Base-by-base conservation (phyloP, 2,113 vertebrate species). In the Merops nubicus region DNA sequence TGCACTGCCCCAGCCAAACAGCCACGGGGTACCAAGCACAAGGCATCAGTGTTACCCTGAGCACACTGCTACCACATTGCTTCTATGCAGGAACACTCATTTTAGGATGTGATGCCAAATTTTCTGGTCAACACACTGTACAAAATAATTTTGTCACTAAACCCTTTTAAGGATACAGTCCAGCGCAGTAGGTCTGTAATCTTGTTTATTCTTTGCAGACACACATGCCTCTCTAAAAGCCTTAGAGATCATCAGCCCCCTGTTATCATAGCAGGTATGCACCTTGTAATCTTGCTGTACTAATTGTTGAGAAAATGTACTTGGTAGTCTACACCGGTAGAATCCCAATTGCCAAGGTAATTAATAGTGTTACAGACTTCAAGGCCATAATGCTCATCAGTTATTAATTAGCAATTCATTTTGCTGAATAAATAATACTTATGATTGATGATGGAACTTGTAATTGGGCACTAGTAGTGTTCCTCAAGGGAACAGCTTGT, bases 341-440 rank as follows among this genome's bases (percentile, higher is more conserved):
- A 98, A 98, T 99, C 98, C 98, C 98, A 96, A 97, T 98, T 98
- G 99, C 98, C 98, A 98, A 94, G 97, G 97, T 99, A 99, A 99
- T 99, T 99, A 99, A 99, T 99, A 98, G 99, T 98, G 98, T 98
- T 98, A 98, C 98, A 98, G 98, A 98, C 98, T 99, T 99, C 98
- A 98, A 99, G 99, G 99, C 99, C 99, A 99, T 99, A 99, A 99
- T 99, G 99, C 99, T 99, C 99, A 99, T 99, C 99, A 99, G 99
- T 99, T 99, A 99, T 99, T 99, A 99, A 99, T 99, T 99, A 99
- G 99, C 99, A 99, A 99, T 99, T 99, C 99, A 99, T 99, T 99
- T 99, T 98, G 98, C 98, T 99, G 99, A 99, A 99, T 99, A 99
- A 99, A 99, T 99, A 99, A 99, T 99, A 98, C 98, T 99, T 98